These are phyloP conservation scores for Aplysia californica DNA, from an alignment of 1,140 invertebrate genomes.

Conservation along the genomic window DNA sequence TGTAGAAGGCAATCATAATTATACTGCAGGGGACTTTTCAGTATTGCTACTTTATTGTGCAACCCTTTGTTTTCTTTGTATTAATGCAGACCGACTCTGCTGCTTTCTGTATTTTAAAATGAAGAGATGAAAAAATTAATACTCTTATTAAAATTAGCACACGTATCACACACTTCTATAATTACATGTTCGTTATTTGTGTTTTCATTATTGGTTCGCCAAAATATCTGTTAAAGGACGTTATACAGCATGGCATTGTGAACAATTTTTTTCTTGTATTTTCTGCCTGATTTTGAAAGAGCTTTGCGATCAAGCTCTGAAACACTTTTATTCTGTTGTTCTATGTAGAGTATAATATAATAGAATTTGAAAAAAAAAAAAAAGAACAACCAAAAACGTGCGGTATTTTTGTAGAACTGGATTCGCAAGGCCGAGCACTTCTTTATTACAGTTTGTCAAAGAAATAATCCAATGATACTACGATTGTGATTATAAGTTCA, in stretches of 20 bases:
- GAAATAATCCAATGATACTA: not conserved
- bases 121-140: too few species aligned
- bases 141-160: too few species aligned
- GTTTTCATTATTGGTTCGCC: too few species aligned
- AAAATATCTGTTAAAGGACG: too few species aligned
- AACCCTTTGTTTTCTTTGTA: too few species aligned
- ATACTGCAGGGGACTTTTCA: not conserved
- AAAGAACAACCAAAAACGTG: not conserved
- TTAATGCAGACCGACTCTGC: too few species aligned
- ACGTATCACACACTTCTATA: too few species aligned
- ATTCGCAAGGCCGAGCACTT: not conserved
- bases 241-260: not conserved
- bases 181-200: too few species aligned
- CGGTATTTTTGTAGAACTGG: not conserved
- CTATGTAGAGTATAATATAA: conserved; percentile 5
- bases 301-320: not conserved
- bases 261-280: not conserved
- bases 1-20: not conserved
- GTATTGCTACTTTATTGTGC: not conserved
- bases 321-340: not conserved
- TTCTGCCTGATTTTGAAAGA: not conserved
- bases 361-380: not conserved
- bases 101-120: too few species aligned
- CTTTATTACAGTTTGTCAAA: not conserved
- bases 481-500: not conserved